Conservation (phyloP, 2,888 invertebrate species). For the Petrophora chlorosata region DNA sequence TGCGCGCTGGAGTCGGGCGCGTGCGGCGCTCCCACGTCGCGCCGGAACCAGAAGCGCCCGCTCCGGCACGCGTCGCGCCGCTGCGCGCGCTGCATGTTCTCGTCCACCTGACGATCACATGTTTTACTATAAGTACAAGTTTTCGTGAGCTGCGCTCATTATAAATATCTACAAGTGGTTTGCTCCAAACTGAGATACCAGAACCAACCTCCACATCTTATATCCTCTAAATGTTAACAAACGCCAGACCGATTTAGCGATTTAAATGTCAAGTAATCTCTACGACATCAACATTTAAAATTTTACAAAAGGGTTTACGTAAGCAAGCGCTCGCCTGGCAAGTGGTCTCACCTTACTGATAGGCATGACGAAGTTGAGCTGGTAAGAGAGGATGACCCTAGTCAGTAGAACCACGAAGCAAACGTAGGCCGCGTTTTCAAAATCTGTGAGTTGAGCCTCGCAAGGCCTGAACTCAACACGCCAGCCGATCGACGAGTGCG, state of each 20-base stretch:
- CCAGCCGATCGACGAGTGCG: conserved; percentile 98
- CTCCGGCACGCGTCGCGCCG: conserved; percentile 92
- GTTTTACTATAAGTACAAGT: neutral
- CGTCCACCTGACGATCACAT: conserved; percentile 86
- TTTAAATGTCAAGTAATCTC: too few relatives aligned
- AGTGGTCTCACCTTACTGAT: conserved; percentile 96
- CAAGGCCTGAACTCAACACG: conserved; percentile 99
- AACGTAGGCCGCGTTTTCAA: conserved; percentile 99
- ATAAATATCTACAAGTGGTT: too few relatives aligned
- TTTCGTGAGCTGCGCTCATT: too few relatives aligned
- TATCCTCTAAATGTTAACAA: too few relatives aligned
- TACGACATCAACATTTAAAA: too few relatives aligned
- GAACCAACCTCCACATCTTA: too few relatives aligned
- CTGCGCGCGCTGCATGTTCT: conserved; percentile 98
- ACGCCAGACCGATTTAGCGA: too few relatives aligned
- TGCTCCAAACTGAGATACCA: too few relatives aligned
- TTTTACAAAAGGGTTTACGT: too few relatives aligned
- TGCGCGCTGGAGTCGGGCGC: conserved; percentile 58
- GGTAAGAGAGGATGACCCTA: conserved; percentile 97
- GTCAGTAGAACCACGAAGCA: conserved; percentile 99
- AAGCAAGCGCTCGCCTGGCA: too few relatives aligned
- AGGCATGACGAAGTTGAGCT: conserved; percentile 97
- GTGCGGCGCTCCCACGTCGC: conserved; percentile 85
- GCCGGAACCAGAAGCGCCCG: conserved; percentile 97
- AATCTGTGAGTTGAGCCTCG: conserved; percentile 98